Evolutionary conservation across 37 sponge, comb jelly and placozoan genomes (phyloP), one percentile per base, ranked within the genome.

Genomic region (Cladorhizidae sp.): DNA sequence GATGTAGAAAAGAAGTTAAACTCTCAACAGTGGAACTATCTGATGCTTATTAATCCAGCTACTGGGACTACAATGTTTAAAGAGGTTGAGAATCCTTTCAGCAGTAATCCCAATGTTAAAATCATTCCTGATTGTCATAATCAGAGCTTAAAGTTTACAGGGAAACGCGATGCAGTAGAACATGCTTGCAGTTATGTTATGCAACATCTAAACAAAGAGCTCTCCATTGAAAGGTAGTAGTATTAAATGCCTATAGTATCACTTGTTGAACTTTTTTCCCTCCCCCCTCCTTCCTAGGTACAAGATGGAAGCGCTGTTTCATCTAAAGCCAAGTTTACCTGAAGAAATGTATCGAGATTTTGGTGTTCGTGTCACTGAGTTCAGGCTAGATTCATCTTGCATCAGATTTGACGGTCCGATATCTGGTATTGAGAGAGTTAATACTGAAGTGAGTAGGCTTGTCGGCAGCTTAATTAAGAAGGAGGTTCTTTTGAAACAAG

Each of bases 101-200:
- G 70, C 15, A 28, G 43, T 59, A 89, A 89, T 51, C 90, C 90
- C 12, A 80, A 85, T 80, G 77, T 89, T 17, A 36, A 64, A n/a
- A 74, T 86, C 26, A 33, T 70, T 18, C 72, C n/a, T 3, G 45
- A 41, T 2, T 70, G 64, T 11, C 69, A 64, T 3, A 73, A 57
- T 35, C 45, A 25, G 33, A 72, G 36, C 35, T 61, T 77, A 15
- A 57, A 38, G 21, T 73, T 89, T n/a, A 67, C 61, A 5, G 89
- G 89, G 1, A 28, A 57, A 21, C 43, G 25, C 2, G 89, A 79
- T 49, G 89, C 84, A 0, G 84, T 89, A 37, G 68, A 57, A 20
- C n/a, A 26, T 67, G 89, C 89, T 38, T 75, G 72, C 37, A 29
- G 28, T 7, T 50, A 62, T 74, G 31, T 89, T 28, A 23, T n/a